Conservation (phyloP, 2,888 invertebrate species). For the Sialis lutaria region DNA sequence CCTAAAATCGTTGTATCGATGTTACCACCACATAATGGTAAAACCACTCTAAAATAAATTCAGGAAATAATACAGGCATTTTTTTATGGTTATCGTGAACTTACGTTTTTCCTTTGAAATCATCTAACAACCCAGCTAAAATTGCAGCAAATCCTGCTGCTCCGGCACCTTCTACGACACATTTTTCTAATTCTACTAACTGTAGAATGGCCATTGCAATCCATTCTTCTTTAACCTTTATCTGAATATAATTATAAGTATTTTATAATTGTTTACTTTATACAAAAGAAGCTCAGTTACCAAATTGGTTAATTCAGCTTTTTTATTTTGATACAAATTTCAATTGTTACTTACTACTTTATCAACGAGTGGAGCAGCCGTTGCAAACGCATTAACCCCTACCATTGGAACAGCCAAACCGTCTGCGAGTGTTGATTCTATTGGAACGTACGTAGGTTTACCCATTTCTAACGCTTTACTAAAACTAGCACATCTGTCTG, state of each 20-base stretch:
- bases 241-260: constrained; percentile 15
- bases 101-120: constrained; percentile 47
- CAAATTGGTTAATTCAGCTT: too few species aligned
- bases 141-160: constrained; percentile 51
- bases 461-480: constrained; percentile 38
- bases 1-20: constrained; percentile 85
- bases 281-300: too few species aligned
- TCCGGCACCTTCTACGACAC: constrained; percentile 57
- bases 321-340: too few species aligned
- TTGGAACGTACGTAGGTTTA: constrained; percentile 31
- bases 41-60: constrained; percentile 48
- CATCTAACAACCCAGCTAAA: constrained; percentile 41
- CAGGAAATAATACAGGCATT: neutral
- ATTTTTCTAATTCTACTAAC: constrained; percentile 45
- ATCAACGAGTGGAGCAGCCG: constrained; percentile 40
- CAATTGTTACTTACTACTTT: constrained; percentile 35
- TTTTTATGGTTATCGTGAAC: neutral
- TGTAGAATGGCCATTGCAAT: constrained; percentile 45
- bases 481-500: constrained; percentile 82
- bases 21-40: constrained; percentile 75
- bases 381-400: constrained; percentile 48
- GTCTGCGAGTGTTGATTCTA: constrained; percentile 44
- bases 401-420: constrained; percentile 52
- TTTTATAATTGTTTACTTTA: too few species aligned
- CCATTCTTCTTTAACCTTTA: constrained; percentile 42